Conservation (phyloP, 2,113 vertebrate genomes). For the Blennius ocellaris region DNA sequence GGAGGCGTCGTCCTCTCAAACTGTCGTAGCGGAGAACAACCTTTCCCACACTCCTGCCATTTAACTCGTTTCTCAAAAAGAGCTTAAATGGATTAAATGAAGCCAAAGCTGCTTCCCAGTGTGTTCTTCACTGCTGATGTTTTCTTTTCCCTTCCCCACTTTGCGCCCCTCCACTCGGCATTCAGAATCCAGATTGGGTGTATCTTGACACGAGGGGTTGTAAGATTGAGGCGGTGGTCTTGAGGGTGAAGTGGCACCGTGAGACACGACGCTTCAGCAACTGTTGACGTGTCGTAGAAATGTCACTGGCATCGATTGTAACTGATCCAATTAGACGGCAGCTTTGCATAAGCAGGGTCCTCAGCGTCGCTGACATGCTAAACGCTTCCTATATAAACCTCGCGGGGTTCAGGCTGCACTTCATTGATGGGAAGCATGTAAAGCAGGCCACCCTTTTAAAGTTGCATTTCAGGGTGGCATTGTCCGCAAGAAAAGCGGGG, state of each 20-base stretch:
- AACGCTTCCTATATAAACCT: conserved; percentile 28
- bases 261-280: conserved; percentile 32
- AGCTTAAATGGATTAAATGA: conserved; percentile 51
- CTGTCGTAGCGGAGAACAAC: conserved; percentile 24
- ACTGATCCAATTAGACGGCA: conserved; percentile 13
- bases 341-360: conserved; percentile 33
- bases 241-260: conserved; percentile 29
- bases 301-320: conserved; percentile 33
- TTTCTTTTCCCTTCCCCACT: too few relatives aligned
- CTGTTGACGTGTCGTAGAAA: conserved; percentile 17
- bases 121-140: conserved; percentile 43
- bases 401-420: conserved; percentile 3
- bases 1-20: conserved; percentile 25
- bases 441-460: conserved; percentile 39
- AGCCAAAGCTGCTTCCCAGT: conserved; percentile 44
- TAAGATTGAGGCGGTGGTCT: conserved; percentile 26
- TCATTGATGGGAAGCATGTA: conserved; percentile 24
- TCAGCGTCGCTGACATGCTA: conserved; percentile 6
- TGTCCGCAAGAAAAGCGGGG: conserved; percentile 28
- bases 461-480: conserved; percentile 21
- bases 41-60: conserved; percentile 48
- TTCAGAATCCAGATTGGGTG: conserved; percentile 42
- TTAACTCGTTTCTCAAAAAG: conserved; percentile 42
- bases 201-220: conserved; percentile 30
- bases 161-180: background rate